Percentiles rank a stretch among this genome's conserved stretches.
Conservation (phyloP, 2,888 invertebrate genomes). For the Byasa hedistus region DNA sequence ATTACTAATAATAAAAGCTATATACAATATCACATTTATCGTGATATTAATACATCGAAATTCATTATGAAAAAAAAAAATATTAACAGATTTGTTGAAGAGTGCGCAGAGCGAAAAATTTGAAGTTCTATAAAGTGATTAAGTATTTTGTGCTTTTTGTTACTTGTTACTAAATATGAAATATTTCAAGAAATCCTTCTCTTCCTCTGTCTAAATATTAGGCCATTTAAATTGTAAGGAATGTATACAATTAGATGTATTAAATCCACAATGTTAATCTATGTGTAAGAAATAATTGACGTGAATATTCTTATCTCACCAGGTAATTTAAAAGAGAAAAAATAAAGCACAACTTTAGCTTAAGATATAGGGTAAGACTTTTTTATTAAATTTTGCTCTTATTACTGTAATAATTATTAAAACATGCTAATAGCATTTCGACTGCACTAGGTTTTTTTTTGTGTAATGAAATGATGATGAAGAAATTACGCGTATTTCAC, state of each 20-base stretch:
- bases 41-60: slow-evolving; percentile 31
- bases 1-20: slow-evolving; percentile 26
- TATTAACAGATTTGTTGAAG: background rate
- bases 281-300: background rate
- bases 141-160: background rate
- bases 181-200: background rate
- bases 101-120: background rate
- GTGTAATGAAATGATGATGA: background rate
- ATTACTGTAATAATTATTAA: background rate
- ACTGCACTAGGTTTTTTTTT: background rate
- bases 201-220: background rate
- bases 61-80: background rate
- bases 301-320: background rate
- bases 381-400: background rate
- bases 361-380: background rate
- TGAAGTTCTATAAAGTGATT: background rate
- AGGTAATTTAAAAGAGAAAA: background rate
- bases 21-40: slow-evolving; percentile 43
- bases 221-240: background rate
- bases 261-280: background rate
- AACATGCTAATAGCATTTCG: background rate
- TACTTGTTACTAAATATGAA: background rate
- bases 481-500: background rate
- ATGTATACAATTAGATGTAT: background rate
- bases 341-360: background rate